Conservation (phyloP, 1,140 invertebrate species). For the Drosophila setifemur region DNA sequence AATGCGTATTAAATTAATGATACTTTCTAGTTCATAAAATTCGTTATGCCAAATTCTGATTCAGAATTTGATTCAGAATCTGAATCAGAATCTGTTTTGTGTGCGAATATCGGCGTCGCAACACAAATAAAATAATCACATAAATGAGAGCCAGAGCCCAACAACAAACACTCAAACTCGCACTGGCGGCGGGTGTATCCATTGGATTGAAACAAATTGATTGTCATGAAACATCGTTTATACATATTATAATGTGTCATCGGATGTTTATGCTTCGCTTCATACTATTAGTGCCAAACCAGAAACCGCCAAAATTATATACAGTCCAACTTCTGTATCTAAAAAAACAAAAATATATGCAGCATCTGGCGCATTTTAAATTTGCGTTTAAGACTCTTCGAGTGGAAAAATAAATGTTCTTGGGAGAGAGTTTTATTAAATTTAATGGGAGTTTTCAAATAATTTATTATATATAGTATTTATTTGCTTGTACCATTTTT, state of each 20-base stretch:
- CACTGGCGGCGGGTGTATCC: constrained; percentile 55
- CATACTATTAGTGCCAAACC: constrained; percentile 31
- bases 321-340: constrained; percentile 1
- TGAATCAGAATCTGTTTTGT: constrained; percentile 16
- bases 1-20: constrained; percentile 81
- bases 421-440: background rate
- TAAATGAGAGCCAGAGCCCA: constrained; percentile 69
- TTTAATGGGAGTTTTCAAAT: background rate
- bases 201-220: constrained; percentile 81
- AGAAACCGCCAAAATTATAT: constrained; percentile 22
- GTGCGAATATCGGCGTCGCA: constrained; percentile 70
- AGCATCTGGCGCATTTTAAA: constrained; percentile 12
- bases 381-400: background rate
- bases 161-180: constrained; percentile 19
- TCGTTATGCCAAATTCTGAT: constrained; percentile 54
- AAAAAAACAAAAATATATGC: too few relatives aligned
- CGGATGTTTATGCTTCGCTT: constrained; percentile 71
- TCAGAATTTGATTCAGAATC: background rate
- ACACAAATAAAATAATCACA: constrained; percentile 81
- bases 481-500: too few relatives aligned
- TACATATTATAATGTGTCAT: constrained; percentile 79
- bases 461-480: too few relatives aligned
- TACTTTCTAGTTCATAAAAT: constrained; percentile 82
- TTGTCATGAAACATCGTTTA: constrained; percentile 81
- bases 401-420: background rate